These are phyloP conservation scores for Alosa sapidissima DNA, from an alignment of 2,797 vertebrate species.

Conservation along the genomic window DNA sequence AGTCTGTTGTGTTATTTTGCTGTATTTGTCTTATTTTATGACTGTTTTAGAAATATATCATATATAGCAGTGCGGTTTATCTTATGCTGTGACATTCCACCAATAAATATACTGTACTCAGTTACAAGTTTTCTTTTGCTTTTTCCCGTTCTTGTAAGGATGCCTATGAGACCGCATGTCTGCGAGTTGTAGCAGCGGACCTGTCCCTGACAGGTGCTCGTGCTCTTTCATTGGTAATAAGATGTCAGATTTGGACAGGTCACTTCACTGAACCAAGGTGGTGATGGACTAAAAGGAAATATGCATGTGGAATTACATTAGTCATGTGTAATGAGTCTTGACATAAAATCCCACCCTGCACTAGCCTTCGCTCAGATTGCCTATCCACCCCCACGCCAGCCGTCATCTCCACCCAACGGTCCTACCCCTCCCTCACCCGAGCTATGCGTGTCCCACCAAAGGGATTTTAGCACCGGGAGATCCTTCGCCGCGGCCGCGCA, in stretches of 20 bases:
- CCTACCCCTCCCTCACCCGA: constrained; percentile 28
- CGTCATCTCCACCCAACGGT: constrained; percentile 41
- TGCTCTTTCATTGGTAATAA: background rate
- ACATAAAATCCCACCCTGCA: background rate
- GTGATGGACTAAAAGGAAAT: background rate
- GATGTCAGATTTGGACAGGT: background rate
- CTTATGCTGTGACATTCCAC: constrained; percentile 2
- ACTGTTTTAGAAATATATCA: background rate
- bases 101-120: constrained; percentile 2
- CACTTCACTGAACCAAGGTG: background rate
- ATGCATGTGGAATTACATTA: background rate
- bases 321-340: background rate
- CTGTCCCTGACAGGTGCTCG: background rate
- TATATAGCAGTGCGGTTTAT: constrained; percentile 11
- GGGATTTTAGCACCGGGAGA: constrained; percentile 63
- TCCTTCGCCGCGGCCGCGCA: constrained; percentile 56
- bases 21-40: background rate
- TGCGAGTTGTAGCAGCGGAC: background rate
- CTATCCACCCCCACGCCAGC: constrained; percentile 30
- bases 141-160: background rate
- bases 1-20: background rate
- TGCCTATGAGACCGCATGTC: background rate
- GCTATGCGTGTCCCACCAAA: constrained; percentile 62
- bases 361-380: background rate
- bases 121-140: no score